Percentiles rank a stretch among this genome's conserved stretches.
These are phyloP conservation scores for Alviniconcha strummeri DNA, from an alignment of 2,888 invertebrate species.

Conservation along the genomic window DNA sequence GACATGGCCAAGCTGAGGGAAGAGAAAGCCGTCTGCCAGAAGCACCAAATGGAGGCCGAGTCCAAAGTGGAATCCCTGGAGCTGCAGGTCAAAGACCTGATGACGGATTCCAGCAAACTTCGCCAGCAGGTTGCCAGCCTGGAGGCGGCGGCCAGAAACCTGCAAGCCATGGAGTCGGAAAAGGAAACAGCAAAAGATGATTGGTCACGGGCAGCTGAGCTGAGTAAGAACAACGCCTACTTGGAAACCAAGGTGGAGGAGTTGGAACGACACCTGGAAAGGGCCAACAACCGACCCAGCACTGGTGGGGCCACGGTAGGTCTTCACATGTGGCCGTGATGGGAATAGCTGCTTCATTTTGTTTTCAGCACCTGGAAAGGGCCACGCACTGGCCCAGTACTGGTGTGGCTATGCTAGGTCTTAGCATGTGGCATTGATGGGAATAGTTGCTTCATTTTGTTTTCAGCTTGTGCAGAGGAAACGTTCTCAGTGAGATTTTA, in stretches of 20 bases:
- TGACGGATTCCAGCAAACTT: constrained; percentile 22
- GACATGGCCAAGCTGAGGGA: constrained; percentile 41
- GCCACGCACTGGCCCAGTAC: too few species aligned
- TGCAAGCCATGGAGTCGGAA: neutral
- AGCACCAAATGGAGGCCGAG: constrained; percentile 26
- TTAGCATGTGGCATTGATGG: too few species aligned
- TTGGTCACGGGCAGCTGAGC: neutral
- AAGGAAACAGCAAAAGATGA: neutral
- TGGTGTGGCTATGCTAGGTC: too few species aligned
- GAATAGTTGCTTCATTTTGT: too few species aligned
- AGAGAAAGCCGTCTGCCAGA: constrained; percentile 37
- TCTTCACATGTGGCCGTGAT: neutral
- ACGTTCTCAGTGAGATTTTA: too few species aligned
- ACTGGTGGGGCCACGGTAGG: neutral
- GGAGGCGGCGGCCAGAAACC: neutral
- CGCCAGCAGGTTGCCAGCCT: constrained; percentile 24
- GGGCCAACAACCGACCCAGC: constrained; percentile 28
- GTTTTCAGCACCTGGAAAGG: too few species aligned
- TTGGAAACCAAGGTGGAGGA: constrained; percentile 33
- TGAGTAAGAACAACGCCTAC: constrained; percentile 43
- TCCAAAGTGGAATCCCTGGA: constrained; percentile 39
- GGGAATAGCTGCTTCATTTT: too few species aligned
- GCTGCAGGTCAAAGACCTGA: constrained; percentile 25
- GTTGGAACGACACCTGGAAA: constrained; percentile 37
- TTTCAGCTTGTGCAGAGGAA: too few species aligned